Conservation (phyloP, 2,113 vertebrate genomes). For the Carettochelys insculpta region DNA sequence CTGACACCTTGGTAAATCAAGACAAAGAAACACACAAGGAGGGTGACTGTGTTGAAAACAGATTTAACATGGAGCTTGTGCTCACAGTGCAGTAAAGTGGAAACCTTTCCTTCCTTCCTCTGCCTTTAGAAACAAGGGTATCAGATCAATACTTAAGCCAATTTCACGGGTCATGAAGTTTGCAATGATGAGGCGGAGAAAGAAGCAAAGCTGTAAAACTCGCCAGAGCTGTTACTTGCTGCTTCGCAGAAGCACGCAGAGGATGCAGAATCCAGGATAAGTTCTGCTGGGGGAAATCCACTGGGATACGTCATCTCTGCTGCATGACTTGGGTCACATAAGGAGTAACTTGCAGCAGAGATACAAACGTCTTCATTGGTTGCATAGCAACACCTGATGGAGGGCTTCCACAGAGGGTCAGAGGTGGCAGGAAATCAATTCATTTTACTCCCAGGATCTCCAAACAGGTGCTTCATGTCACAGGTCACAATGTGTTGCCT, state of each 20-base stretch:
- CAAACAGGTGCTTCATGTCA: background rate
- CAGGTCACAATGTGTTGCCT: background rate
- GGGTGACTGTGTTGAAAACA: accelerated
- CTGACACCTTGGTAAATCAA: background rate
- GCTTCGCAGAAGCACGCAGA: background rate
- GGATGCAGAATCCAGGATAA: no score
- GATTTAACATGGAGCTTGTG: no score
- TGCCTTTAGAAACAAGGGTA: background rate
- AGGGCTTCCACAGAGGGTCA: background rate
- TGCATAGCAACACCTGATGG: background rate
- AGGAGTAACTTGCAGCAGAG: background rate
- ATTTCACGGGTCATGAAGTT: slow-evolving; percentile 29
- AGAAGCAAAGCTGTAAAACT: background rate
- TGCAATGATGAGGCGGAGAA: background rate
- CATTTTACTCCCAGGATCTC: background rate
- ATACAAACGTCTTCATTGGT: background rate
- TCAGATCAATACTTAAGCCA: background rate
- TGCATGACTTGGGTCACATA: background rate
- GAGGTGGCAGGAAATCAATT: background rate
- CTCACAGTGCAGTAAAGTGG: background rate
- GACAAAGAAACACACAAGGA: background rate
- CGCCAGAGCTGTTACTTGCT: background rate
- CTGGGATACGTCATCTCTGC: background rate
- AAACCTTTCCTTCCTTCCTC: background rate
- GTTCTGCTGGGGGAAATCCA: accelerated